Evolutionary conservation across 2,797 vertebrate species (phyloP).

Genomic region (Lindbergichthys nudifrons): DNA sequence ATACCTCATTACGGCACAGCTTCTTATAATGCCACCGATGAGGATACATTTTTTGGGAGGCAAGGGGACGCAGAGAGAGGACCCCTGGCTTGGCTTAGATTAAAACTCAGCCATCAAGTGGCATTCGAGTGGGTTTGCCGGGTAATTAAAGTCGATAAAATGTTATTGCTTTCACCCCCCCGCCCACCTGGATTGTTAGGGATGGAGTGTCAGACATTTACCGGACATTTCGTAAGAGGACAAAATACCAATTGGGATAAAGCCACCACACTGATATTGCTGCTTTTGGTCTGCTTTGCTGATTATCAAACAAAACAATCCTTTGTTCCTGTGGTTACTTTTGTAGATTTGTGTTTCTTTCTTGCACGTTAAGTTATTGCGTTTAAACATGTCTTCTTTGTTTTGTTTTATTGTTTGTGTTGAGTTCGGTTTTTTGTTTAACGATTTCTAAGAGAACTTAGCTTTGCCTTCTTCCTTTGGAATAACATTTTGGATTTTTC

Average conservation of each 20-base stretch:
- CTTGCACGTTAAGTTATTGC: no score
- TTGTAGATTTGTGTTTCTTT: no score
- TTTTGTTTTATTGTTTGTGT: no score
- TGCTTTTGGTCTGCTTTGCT: constrained; percentile 4
- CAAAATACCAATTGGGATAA: constrained; percentile 17
- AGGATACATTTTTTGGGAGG: constrained; percentile 69
- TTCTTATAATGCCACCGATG: constrained; percentile 64
- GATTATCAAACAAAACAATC: not conserved
- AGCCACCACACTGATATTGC: not conserved
- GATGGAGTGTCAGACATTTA: constrained; percentile 30
- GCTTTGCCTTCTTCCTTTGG: no score
- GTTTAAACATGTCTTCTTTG: no score
- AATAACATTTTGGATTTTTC: no score
- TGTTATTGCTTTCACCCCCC: constrained; percentile 64
- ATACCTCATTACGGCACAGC: constrained; percentile 68
- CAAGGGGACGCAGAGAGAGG: constrained; percentile 38
- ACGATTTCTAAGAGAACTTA: no score
- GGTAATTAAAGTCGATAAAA: constrained; percentile 76
- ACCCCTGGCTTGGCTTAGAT: constrained; percentile 67
- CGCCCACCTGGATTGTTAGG: constrained; percentile 21
- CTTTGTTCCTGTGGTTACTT: no score
- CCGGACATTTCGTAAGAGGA: constrained; percentile 34
- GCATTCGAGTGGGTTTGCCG: constrained; percentile 61
- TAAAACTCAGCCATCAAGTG: constrained; percentile 67
- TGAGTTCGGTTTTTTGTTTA: no score